phyloP scores from a whole-genome alignment of 2,797 vertebrate genomes.

The Acanthurus leucopareius region DNA sequence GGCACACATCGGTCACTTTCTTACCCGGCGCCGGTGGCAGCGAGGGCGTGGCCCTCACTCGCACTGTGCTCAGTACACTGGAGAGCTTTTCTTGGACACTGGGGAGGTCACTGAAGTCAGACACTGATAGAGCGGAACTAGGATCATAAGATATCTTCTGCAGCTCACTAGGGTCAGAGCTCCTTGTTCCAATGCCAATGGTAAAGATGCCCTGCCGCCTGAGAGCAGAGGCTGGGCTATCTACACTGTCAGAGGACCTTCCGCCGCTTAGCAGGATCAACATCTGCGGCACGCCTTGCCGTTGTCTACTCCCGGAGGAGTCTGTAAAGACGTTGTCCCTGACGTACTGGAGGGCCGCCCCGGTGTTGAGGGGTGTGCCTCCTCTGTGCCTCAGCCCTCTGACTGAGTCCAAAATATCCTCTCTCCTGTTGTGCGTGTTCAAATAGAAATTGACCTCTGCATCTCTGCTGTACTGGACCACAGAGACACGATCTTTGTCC shows the following conservation, averaged over 20 bases:
- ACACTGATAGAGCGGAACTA: conserved; percentile 53
- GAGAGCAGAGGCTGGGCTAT: conserved; percentile 50
- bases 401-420: conserved; percentile 49
- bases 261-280: conserved; percentile 75
- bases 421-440: conserved; percentile 69
- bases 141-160: conserved; percentile 62
- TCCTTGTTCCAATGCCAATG: conserved; percentile 68
- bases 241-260: conserved; percentile 66
- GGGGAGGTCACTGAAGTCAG: conserved; percentile 62
- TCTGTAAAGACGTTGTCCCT: conserved; percentile 71
- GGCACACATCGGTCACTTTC: conserved; percentile 8
- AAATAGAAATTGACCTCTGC: conserved; percentile 86
- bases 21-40: conserved; percentile 69
- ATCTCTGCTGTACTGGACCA: conserved; percentile 89
- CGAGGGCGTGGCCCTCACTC: conserved; percentile 17
- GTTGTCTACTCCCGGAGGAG: conserved; percentile 70
- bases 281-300: conserved; percentile 69
- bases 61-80: conserved; percentile 52
- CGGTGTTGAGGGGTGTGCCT: conserved; percentile 72
- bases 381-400: conserved; percentile 67
- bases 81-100: conserved; percentile 58
- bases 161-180: conserved; percentile 66
- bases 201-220: conserved; percentile 54
- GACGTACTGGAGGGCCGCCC: conserved; percentile 71
- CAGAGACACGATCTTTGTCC: conserved; percentile 84